Evolutionary conservation across 2,797 vertebrate species (phyloP), one percentile per base, ranked within the genome.

Genomic region (Anableps anableps): DNA sequence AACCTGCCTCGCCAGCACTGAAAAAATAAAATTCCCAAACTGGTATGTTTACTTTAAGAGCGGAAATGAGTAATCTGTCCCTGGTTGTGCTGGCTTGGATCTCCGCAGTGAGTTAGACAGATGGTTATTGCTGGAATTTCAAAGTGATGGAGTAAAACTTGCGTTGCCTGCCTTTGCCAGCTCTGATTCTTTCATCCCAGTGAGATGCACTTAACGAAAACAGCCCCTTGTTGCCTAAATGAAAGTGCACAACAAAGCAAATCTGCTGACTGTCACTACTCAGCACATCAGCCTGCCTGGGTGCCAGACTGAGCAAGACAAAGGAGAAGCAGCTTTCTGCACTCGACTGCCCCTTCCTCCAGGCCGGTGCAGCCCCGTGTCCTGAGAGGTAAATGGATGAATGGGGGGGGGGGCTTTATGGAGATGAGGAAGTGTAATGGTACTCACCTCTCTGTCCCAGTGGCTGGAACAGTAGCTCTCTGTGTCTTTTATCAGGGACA

Each of bases 401-500:
- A 96, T 94, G 91, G 55, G 92, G 85, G 26, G 58, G 89, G 86
- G 90, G 58, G 91, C 92, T 92, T 95, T 95, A 95, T 96, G 93
- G 93, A 92, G 92, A 94, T 93, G 95, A 94, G 87, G 91, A 93
- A 94, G 90, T 88, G 89, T 94, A 95, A 95, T 94, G 93, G 91
- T 92, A 91, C 93, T 91, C 92, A 90, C 90, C 76, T 80, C 90
- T 95, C 92, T 84, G 88, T 93, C 89, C 91, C 77, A 73, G 90
- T 84, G 89, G 90, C 90, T 92, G 87, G 93, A 95, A 94, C 93
- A 94, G 93, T 94, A 86, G 88, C 91, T 92, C 87, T 91, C 89
- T 94, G 91, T 94, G 93, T 95, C 94, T 95, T 95, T 93, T 94
- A 92, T 95, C 93, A 89, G 87, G 81, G 87, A 94, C 92, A 93